Conservation (phyloP, 1,140 invertebrate genomes). For the Papilio dardanus region DNA sequence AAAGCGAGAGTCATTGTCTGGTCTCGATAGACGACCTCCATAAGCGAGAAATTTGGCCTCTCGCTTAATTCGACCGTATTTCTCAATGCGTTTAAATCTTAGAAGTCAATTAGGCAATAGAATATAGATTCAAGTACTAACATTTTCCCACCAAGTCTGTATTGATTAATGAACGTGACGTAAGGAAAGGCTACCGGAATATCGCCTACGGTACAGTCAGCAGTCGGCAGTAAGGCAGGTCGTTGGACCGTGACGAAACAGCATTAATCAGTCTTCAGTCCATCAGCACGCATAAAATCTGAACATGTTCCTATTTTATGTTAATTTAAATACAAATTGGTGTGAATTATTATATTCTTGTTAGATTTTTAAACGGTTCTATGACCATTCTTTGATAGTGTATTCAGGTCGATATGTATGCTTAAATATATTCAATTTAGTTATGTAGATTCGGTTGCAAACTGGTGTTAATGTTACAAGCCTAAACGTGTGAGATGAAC, state of each 20-base stretch:
- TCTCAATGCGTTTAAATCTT: background rate
- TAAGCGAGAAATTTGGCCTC: too few species aligned
- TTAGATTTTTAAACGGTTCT: background rate
- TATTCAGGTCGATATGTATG: conserved; percentile 1
- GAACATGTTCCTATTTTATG: conserved; percentile 47
- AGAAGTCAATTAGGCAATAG: background rate
- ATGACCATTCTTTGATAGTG: background rate
- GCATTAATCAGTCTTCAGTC: conserved; percentile 39
- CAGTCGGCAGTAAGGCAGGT: conserved; percentile 9
- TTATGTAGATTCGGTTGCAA: conserved; percentile 26
- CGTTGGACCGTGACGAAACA: conserved; percentile 39
- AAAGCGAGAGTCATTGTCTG: too few species aligned
- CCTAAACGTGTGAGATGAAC: conserved; percentile 3
- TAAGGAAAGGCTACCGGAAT: background rate
- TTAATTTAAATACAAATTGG: conserved; percentile 47
- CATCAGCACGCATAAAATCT: conserved; percentile 47
- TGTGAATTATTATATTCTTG: conserved; percentile 39
- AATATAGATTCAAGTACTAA: conserved; percentile 14
- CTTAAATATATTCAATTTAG: conserved; percentile 18
- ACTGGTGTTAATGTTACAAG: conserved; percentile 2
- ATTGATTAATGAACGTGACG: background rate
- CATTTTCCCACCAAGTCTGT: conserved; percentile 1
- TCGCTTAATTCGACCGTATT: too few species aligned
- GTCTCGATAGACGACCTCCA: too few species aligned
- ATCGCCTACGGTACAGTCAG: too few species aligned